Evolutionary conservation across 2,797 vertebrate genomes (phyloP).

Genomic region (Alauda arvensis): DNA sequence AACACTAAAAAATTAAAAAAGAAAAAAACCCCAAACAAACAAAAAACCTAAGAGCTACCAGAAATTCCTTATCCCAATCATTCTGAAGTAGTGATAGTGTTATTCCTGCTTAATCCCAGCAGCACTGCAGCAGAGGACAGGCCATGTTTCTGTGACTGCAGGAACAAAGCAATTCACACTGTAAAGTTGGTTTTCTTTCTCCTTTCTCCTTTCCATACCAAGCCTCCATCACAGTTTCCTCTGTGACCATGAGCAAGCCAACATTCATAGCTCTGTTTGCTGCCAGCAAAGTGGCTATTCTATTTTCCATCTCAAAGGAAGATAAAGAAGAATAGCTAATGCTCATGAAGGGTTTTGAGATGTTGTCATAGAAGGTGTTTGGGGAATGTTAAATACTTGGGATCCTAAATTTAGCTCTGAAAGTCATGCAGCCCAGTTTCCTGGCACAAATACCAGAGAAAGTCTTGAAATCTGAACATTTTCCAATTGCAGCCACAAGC

Average conservation of each 20-base stretch:
- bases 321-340: neutral
- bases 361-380: constrained; percentile 22
- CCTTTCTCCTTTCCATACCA: neutral
- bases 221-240: neutral
- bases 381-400: constrained; percentile 8
- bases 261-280: neutral
- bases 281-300: neutral
- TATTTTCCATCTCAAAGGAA: neutral
- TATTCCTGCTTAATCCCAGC: neutral
- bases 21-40: too few species aligned
- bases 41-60: neutral
- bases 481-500: neutral
- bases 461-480: constrained; percentile 13
- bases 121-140: neutral
- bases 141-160: neutral
- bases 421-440: constrained; percentile 20
- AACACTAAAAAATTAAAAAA: neutral
- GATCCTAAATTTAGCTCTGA: constrained; percentile 44
- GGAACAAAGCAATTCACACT: neutral
- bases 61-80: neutral
- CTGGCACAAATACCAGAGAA: constrained; percentile 47
- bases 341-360: neutral
- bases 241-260: neutral
- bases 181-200: neutral
- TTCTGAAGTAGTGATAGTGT: neutral